A percentile compares a stretch with the other conserved stretches of the same genome.
phyloP scores from a whole-genome alignment of 2,888 invertebrate species.

The Anagyrus pseudococci region DNA sequence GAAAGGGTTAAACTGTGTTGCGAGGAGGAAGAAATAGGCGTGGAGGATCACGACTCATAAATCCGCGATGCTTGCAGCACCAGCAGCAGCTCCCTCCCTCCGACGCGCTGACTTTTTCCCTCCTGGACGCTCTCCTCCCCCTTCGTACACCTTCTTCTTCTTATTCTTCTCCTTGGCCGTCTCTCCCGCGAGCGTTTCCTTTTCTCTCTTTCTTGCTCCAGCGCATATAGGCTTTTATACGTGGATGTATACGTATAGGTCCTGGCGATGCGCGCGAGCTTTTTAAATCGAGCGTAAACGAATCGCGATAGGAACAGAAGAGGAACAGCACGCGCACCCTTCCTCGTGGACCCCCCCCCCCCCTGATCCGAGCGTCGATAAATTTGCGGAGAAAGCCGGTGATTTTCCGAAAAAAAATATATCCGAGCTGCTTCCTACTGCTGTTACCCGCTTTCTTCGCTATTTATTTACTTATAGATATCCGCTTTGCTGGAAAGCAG shows the following conservation, averaged over 20 bases:
- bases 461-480: too few species aligned
- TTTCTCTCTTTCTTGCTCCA: not conserved
- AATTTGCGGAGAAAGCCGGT: slow-evolving; percentile 17
- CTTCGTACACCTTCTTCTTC: not conserved
- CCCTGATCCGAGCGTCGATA: slow-evolving; percentile 13
- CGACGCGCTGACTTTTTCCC: slow-evolving; percentile 4
- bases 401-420: slow-evolving; percentile 21
- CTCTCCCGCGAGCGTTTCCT: not conserved
- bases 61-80: slow-evolving; percentile 31
- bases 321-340: too few species aligned
- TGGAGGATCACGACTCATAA: slow-evolving; percentile 38
- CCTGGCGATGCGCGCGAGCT: slow-evolving; percentile 1
- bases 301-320: slow-evolving; percentile 26
- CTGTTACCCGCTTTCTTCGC: too few species aligned
- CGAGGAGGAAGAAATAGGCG: slow-evolving; percentile 29
- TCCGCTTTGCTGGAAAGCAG: too few species aligned
- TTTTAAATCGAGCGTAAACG: slow-evolving; percentile 33
- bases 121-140: not conserved
- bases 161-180: not conserved
- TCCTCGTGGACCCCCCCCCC: too few species aligned
- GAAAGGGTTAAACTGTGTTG: slow-evolving; percentile 13
- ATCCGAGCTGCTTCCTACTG: too few species aligned
- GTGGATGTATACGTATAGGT: too few species aligned
- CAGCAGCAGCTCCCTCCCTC: too few species aligned
- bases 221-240: slow-evolving; percentile 1